These are phyloP conservation scores for Chiroxiphia lanceolata DNA, from an alignment of 2,797 vertebrate genomes.

Conservation along the genomic window DNA sequence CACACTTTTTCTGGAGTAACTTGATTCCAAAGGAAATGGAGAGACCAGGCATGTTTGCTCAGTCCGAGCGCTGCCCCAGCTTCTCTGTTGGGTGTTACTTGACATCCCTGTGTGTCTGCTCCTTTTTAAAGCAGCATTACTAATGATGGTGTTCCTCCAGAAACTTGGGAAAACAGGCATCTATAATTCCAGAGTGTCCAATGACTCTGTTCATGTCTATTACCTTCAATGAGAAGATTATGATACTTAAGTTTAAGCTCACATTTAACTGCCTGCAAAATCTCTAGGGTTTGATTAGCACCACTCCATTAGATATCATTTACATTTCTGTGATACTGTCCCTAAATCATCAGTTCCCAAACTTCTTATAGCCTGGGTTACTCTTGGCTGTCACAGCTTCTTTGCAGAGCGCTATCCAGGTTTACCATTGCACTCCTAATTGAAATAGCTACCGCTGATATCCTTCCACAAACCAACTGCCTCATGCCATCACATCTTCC, in stretches of 20 bases:
- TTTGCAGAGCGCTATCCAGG: neutral
- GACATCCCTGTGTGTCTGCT: neutral
- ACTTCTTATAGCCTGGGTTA: neutral
- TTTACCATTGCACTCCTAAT: neutral
- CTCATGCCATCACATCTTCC: neutral
- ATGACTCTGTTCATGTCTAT: neutral
- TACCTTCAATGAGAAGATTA: neutral
- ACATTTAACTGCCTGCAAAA: neutral
- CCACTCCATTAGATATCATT: neutral
- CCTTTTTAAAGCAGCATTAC: neutral
- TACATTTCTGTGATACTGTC: accelerated
- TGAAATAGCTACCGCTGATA: neutral
- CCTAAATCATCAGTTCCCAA: neutral
- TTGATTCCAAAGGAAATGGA: neutral
- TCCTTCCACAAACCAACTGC: neutral
- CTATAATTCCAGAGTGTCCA: neutral
- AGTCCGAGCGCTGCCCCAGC: neutral
- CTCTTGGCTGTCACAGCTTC: neutral
- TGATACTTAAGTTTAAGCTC: neutral
- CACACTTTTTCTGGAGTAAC: neutral
- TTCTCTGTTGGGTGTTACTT: neutral
- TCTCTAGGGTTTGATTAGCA: neutral
- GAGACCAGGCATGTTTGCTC: neutral
- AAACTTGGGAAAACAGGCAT: neutral
- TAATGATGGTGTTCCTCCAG: neutral